Conservation (phyloP, 2,113 vertebrate genomes). For the Leucoraja erinaceus region DNA sequence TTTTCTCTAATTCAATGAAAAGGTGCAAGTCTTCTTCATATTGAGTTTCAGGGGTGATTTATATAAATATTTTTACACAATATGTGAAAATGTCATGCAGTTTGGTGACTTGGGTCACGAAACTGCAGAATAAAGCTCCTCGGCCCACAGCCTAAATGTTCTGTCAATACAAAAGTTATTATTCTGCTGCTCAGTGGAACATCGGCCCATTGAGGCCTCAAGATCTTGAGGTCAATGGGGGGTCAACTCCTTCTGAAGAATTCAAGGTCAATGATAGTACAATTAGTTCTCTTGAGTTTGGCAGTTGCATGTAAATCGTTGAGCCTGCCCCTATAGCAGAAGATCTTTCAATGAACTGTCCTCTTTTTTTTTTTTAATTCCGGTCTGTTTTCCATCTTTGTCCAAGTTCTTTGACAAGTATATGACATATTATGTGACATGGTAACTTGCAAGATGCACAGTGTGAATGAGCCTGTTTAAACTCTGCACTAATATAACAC, state of each 20-base stretch:
- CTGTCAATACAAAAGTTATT: not conserved
- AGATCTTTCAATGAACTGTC: not conserved
- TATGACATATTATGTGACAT: not conserved
- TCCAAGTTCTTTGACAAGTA: not conserved
- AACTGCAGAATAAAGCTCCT: no score
- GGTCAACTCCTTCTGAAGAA: not conserved
- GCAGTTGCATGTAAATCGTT: not conserved
- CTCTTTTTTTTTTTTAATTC: not conserved
- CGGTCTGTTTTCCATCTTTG: not conserved
- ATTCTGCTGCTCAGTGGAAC: not conserved
- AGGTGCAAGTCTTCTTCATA: no score
- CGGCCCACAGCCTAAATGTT: no score
- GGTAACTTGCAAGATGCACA: not conserved
- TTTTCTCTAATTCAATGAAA: no score
- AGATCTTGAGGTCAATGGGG: not conserved
- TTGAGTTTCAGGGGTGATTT: no score
- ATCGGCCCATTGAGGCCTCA: not conserved
- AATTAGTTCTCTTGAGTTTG: not conserved
- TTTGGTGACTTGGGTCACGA: no score
- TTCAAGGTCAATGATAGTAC: not conserved
- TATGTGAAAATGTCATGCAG: no score
- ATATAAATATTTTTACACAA: no score
- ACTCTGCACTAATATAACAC: not conserved
- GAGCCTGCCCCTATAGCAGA: not conserved
- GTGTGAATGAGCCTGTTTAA: not conserved